Conservation (phyloP, 2,113 vertebrate genomes). For the Hippocampus mohnikei region DNA sequence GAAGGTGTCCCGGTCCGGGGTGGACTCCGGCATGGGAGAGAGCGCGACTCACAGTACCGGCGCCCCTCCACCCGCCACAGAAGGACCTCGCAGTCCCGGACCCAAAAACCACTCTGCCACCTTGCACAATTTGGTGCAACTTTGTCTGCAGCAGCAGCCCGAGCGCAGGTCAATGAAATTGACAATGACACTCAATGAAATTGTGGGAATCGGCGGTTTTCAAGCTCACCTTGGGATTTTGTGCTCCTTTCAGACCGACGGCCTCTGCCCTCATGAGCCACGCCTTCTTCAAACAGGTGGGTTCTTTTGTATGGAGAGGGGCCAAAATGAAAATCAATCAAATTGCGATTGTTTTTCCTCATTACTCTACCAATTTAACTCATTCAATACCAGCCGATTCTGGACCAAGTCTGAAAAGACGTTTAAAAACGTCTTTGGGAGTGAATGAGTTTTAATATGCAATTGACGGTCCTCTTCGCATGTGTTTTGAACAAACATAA, state of each 20-base stretch:
- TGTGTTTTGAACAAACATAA: too few relatives aligned
- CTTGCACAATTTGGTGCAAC: conserved; percentile 88
- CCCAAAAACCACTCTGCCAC: conserved; percentile 90
- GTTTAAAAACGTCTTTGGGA: too few relatives aligned
- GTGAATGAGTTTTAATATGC: too few relatives aligned
- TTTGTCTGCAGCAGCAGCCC: conserved; percentile 92
- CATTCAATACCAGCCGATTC: too few relatives aligned
- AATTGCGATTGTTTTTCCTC: neutral
- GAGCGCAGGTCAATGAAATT: conserved; percentile 81
- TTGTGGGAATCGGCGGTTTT: neutral
- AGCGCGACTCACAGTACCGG: conserved; percentile 82
- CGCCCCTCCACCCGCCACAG: conserved; percentile 72
- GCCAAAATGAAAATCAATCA: too few relatives aligned
- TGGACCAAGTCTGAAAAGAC: too few relatives aligned
- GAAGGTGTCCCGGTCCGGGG: conserved; percentile 87
- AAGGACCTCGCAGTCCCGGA: conserved; percentile 81
- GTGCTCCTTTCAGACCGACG: conserved; percentile 77
- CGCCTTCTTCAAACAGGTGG: conserved; percentile 91
- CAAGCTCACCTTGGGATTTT: conserved; percentile 8
- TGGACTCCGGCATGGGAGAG: conserved; percentile 94
- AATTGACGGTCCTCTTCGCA: too few relatives aligned
- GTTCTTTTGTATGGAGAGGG: conserved; percentile 18
- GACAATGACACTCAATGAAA: neutral
- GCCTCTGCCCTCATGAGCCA: conserved; percentile 86
- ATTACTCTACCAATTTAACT: too few relatives aligned